Evolutionary conservation across 1,140 invertebrate species (phyloP), one percentile per base, ranked within the genome.

Genomic region (Branchinecta lindahli): DNA sequence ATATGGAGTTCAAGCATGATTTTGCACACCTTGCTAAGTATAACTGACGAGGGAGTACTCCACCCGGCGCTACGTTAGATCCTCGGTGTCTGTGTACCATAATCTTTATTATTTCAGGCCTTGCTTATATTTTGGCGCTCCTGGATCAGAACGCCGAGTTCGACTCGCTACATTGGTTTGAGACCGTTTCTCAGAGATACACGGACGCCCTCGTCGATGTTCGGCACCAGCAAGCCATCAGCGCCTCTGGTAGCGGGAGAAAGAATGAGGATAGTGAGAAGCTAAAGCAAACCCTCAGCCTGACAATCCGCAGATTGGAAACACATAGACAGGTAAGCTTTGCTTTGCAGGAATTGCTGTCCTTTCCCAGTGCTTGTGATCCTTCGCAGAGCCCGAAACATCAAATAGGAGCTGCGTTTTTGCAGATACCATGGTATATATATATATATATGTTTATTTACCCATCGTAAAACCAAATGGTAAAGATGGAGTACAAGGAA

Each of bases 121-220:
- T 89, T n/a, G 86, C 87, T 2, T 89, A 86, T 75, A 80, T 88
- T 47, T 78, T 89, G 10, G 84, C 84, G 74, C 77, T 88, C 45
- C 75, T 89, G 7, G 81, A 85, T 72, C 83, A 86, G 76, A 83
- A 83, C 74, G 80, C 83, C 66, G 90, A 93, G 74, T 91, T 98
- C 78, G 92, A 98, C 80, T 87, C 91, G 7, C 81, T 99, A 2
- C 91, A 95, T 78, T 99, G 96, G 96, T 97, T 96, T 77, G 84
- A 92, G 70, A 92, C 94, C 7, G 88, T 98, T 0, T 79, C 82
- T 67, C 84, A 87, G 72, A 88, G 90, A 76, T 86, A 90, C 73
- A 81, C 82, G 2, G 75, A 75, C 15, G 78, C 80, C 46, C 79
- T 86, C 12, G 76, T 83, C 70, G 77, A 82, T 74, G 81, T 84